Evolutionary conservation across 1,140 invertebrate genomes (phyloP).

Genomic region (Mycetomoellerius zeteki): DNA sequence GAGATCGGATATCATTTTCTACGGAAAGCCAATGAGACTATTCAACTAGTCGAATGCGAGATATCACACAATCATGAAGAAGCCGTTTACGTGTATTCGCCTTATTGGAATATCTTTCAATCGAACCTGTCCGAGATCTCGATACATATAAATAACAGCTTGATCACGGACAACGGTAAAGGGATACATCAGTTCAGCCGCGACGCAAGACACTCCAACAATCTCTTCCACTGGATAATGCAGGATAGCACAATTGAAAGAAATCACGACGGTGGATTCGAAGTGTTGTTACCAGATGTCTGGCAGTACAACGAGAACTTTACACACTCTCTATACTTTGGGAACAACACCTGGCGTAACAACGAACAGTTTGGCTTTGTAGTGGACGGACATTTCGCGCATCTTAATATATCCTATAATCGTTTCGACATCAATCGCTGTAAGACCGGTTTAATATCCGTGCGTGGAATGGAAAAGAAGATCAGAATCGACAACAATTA

Average conservation of each 20-base stretch:
- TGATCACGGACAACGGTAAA: slow-evolving; percentile 94
- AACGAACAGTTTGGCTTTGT: slow-evolving; percentile 95
- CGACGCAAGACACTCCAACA: slow-evolving; percentile 96
- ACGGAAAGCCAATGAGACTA: slow-evolving; percentile 95
- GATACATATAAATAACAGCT: slow-evolving; percentile 94
- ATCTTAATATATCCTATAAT: slow-evolving; percentile 94
- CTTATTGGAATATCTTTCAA: slow-evolving; percentile 93
- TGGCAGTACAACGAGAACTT: slow-evolving; percentile 98
- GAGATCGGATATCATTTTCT: slow-evolving; percentile 94
- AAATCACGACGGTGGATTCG: slow-evolving; percentile 94
- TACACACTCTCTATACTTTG: slow-evolving; percentile 95
- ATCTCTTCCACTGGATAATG: slow-evolving; percentile 97
- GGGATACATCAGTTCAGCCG: slow-evolving; percentile 95
- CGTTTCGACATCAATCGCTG: slow-evolving; percentile 95
- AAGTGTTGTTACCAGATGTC: slow-evolving; percentile 95
- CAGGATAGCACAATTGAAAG: slow-evolving; percentile 95
- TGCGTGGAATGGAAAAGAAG: slow-evolving; percentile 99
- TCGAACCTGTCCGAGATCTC: slow-evolving; percentile 95
- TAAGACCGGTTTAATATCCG: slow-evolving; percentile 92
- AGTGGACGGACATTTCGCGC: slow-evolving; percentile 96
- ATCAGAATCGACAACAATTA: slow-evolving; percentile 93
- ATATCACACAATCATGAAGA: slow-evolving; percentile 93
- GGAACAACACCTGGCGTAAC: slow-evolving; percentile 94
- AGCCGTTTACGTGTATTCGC: slow-evolving; percentile 93
- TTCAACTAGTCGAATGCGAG: slow-evolving; percentile 93